Conservation (phyloP, 2,888 invertebrate species). For the Agonum fuliginosum region DNA sequence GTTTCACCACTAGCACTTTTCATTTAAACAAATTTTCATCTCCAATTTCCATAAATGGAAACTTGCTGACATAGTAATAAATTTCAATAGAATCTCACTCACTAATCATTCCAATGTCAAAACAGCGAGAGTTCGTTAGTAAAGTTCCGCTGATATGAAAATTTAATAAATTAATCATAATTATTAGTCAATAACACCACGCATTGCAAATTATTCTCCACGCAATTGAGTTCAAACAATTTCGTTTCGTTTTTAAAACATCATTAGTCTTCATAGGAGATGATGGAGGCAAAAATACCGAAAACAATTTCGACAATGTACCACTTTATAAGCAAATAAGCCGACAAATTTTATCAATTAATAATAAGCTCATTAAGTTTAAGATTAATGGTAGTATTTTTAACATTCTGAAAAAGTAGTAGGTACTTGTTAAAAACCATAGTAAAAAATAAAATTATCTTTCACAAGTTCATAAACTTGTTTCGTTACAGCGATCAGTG, state of each 20-base stretch:
- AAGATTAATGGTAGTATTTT: constrained; percentile 13
- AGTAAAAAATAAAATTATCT: too few relatives aligned
- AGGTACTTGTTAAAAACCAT: too few relatives aligned
- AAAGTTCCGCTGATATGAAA: constrained; percentile 5
- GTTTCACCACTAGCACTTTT: not conserved
- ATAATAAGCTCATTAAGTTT: not conserved
- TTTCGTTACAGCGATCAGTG: too few relatives aligned
- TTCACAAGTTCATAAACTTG: too few relatives aligned
- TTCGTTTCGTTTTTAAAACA: constrained; percentile 11
- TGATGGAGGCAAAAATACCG: not conserved
- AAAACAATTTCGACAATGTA: constrained; percentile 14
- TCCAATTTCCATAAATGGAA: not conserved
- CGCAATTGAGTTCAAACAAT: constrained; percentile 3
- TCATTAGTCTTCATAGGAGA: constrained; percentile 36
- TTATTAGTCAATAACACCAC: constrained; percentile 5
- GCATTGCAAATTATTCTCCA: constrained; percentile 5
- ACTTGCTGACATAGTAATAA: constrained; percentile 2
- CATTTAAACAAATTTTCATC: not conserved
- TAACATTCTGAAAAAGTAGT: too few relatives aligned
- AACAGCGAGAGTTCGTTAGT: not conserved
- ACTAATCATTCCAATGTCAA: constrained; percentile 1
- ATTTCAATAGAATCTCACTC: not conserved
- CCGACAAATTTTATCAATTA: constrained; percentile 23
- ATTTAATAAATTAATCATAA: constrained; percentile 33
- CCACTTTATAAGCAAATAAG: not conserved